Conservation (phyloP, 23 tunicate genomes). For the Trididemnum miniatum region DNA sequence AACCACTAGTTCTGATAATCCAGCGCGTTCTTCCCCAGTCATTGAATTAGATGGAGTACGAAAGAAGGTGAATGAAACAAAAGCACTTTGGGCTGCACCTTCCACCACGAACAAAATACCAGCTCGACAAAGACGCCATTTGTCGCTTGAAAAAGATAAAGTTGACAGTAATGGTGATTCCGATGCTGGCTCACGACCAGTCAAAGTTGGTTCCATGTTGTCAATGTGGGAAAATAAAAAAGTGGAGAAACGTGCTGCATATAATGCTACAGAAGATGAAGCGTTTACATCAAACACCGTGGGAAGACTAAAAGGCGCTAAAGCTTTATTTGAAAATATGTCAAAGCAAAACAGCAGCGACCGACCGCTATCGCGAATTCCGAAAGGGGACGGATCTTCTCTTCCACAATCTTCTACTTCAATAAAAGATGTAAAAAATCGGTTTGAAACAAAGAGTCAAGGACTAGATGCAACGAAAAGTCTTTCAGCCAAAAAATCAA, state of each 20-base stretch:
- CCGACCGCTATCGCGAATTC: not conserved
- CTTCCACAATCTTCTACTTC: not conserved
- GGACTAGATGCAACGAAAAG: not conserved
- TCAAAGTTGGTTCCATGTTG: constrained; percentile 54
- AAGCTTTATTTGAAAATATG: constrained; percentile 79
- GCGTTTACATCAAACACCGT: constrained; percentile 38
- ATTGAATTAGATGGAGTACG: not conserved
- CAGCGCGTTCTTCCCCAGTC: not conserved
- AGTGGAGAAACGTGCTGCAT: constrained; percentile 12
- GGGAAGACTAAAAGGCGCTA: constrained; percentile 82
- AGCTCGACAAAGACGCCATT: constrained; percentile 10
- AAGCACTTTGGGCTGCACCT: constrained; percentile 2
- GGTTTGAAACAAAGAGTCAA: constrained; percentile 25
- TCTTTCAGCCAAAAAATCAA: not conserved
- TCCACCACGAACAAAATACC: not conserved
- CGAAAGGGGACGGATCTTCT: not conserved
- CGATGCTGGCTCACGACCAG: not conserved
- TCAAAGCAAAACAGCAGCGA: constrained; percentile 20
- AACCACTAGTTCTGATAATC: not conserved
- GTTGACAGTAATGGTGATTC: not conserved
- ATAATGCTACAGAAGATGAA: constrained; percentile 43
- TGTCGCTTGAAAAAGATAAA: constrained; percentile 11
- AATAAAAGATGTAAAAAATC: constrained; percentile 13
- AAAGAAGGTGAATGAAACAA: not conserved
- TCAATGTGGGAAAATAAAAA: constrained; percentile 70